Evolutionary conservation across 2,797 vertebrate species (phyloP).

Genomic region (Varecia variegata): DNA sequence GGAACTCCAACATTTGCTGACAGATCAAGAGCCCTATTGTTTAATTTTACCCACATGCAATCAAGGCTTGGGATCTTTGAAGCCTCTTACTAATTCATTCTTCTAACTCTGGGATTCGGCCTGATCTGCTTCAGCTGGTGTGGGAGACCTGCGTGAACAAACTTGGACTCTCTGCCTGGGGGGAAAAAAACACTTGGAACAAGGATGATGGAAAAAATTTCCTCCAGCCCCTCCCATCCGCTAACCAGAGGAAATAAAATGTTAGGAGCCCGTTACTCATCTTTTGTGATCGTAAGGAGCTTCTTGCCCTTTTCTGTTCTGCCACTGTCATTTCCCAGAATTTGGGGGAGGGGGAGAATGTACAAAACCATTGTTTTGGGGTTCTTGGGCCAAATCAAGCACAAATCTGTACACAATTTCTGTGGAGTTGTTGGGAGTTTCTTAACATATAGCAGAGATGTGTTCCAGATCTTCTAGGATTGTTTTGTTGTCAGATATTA

Average conservation of each 20-base stretch:
- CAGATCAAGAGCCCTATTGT: conserved; percentile 37
- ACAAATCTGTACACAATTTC: conserved; percentile 26
- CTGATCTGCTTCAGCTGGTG: conserved; percentile 55
- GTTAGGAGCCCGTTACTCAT: conserved; percentile 46
- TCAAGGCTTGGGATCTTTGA: not conserved
- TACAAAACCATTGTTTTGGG: conserved; percentile 10
- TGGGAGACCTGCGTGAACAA: conserved; percentile 27
- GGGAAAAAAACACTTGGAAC: conserved; percentile 8
- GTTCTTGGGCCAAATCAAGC: conserved; percentile 18
- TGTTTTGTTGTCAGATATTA: not conserved
- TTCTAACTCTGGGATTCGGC: conserved; percentile 17
- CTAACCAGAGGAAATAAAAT: conserved; percentile 48
- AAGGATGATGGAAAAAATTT: not conserved
- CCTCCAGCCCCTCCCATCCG: not conserved
- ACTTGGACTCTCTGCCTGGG: not conserved
- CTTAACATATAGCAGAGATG: not conserved
- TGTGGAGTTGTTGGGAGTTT: not conserved
- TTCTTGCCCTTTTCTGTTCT: conserved; percentile 29
- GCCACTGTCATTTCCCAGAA: conserved; percentile 52
- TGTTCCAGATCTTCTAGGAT: not conserved
- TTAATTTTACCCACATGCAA: conserved; percentile 53
- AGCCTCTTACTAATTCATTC: conserved; percentile 18
- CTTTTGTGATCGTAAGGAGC: conserved; percentile 29
- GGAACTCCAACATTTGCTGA: conserved; percentile 7
- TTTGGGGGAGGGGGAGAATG: not conserved